phyloP scores from a whole-genome alignment of 1,140 invertebrate genomes.

The Tenebrio molitor region DNA sequence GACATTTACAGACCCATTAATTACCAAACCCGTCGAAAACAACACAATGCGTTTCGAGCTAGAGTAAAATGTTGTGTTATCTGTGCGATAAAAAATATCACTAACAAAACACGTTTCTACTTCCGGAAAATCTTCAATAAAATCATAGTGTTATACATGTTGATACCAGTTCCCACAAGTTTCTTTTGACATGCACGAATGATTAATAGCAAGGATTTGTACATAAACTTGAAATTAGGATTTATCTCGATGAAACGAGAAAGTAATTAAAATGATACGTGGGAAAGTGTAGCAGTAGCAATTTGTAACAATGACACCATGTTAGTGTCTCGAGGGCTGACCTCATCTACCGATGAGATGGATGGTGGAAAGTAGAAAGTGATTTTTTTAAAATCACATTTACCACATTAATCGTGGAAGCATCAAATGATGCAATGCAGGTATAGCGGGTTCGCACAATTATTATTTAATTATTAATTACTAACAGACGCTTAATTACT shows the following conservation, averaged over 20 bases:
- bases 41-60: constrained; percentile 6
- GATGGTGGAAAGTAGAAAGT: constrained; percentile 31
- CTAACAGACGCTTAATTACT: neutral
- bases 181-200: constrained; percentile 11
- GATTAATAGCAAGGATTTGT: constrained; percentile 28
- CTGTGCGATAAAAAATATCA: neutral
- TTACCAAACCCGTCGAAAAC: constrained; percentile 6
- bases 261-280: constrained; percentile 27
- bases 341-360: constrained; percentile 3
- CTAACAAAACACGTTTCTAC: neutral
- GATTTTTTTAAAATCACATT: neutral
- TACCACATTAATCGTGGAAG: neutral
- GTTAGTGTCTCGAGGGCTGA: constrained; percentile 21
- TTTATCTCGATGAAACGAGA: constrained; percentile 30
- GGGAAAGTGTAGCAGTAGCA: constrained; percentile 4
- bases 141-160: neutral
- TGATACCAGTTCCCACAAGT: constrained; percentile 22
- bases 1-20: constrained; percentile 21
- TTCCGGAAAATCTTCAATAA: constrained; percentile 22
- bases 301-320: constrained; percentile 15
- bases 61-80: constrained; percentile 4
- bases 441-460: neutral
- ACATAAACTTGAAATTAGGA: constrained; percentile 30
- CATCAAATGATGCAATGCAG: constrained; percentile 14
- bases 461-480: constrained; percentile 7